Base-by-base conservation (phyloP, 2,113 vertebrate genomes). In the Alligator mississippiensis region DNA sequence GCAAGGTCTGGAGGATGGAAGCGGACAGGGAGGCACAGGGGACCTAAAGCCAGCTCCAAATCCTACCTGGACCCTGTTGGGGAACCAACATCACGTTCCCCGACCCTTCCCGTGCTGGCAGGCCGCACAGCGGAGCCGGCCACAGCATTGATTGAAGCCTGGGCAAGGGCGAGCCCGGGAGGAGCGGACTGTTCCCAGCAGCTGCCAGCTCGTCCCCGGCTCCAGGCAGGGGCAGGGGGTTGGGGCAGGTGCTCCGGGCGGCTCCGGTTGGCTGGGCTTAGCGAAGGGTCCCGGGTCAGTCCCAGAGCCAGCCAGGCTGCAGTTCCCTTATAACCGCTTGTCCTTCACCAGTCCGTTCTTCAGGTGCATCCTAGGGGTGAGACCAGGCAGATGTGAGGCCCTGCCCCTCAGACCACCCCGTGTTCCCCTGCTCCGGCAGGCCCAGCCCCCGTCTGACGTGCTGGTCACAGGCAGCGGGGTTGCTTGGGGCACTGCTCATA, bases 261-360 rank as follows among this genome's bases (percentile, higher is more conserved):
- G 34, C 87, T 62, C 82, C 78, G 75, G 11, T 11, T 5, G 0
- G 88, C 89, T 77, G 92, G 89, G 64, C 76, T 84, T 11, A 58
- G 82, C 0, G 55, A 4, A 4, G 60, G 77, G 74, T 70, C 72
- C 87, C 3, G 85, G 63, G 22, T 7, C 63, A 47, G 86, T 38
- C 70, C 81, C 89, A 80, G 90, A 18, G n/a, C 76, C 72, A 63
- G 68, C 77, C 85, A 12, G 75, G 90, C 61, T 5, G 54, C 10
- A 5, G 14, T 1, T 2, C 84, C 74, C 79, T 97, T 98, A 99
- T 91, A 98, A 96, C 97, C 98, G 96, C 95, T 99, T 99, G 96
- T 99, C 98, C 78, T 99, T 99, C 13, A 98, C 86, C 55, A 98
- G 96, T 16, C 99, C 99, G 0, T 99, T 99, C 97, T 92, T 98